These are phyloP conservation scores for Actinia equina DNA, from an alignment of 64 coral and sea anemone genomes.

Conservation along the genomic window DNA sequence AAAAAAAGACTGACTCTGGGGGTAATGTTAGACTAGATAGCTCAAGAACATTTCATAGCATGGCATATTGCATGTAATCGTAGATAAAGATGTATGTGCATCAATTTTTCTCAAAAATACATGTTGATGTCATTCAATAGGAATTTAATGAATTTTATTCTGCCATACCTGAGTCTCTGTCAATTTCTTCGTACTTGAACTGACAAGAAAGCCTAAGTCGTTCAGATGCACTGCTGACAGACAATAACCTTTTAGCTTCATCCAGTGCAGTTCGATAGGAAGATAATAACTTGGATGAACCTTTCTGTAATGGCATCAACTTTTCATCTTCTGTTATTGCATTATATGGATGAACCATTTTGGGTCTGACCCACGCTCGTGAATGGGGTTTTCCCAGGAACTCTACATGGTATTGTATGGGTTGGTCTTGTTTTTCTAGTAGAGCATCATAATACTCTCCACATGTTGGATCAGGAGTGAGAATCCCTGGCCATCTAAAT, in stretches of 20 bases:
- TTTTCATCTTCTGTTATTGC: conserved; percentile 70
- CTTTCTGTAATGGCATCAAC: conserved; percentile 50
- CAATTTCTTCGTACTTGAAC: conserved; percentile 39
- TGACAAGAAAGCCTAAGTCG: conserved; percentile 22
- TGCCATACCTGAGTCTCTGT: background rate
- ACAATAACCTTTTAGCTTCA: conserved; percentile 53
- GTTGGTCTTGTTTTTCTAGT: conserved; percentile 74
- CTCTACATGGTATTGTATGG: conserved; percentile 85
- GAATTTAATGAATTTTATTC: background rate
- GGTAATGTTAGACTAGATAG: no score
- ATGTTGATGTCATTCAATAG: background rate
- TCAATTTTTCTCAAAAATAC: no score
- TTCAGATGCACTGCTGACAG: background rate
- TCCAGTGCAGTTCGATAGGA: conserved; percentile 65
- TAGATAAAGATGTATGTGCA: no score
- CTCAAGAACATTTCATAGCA: no score
- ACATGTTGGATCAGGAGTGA: conserved; percentile 82
- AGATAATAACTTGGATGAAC: conserved; percentile 50
- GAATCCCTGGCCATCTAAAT: conserved; percentile 72
- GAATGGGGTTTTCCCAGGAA: conserved; percentile 77
- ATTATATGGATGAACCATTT: conserved; percentile 59
- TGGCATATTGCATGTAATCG: no score
- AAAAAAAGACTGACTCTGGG: no score
- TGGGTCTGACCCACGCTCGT: conserved; percentile 69
- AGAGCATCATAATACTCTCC: conserved; percentile 86